Evolutionary conservation across 1,140 invertebrate species (phyloP).

Genomic region (Monochamus saltuarius): DNA sequence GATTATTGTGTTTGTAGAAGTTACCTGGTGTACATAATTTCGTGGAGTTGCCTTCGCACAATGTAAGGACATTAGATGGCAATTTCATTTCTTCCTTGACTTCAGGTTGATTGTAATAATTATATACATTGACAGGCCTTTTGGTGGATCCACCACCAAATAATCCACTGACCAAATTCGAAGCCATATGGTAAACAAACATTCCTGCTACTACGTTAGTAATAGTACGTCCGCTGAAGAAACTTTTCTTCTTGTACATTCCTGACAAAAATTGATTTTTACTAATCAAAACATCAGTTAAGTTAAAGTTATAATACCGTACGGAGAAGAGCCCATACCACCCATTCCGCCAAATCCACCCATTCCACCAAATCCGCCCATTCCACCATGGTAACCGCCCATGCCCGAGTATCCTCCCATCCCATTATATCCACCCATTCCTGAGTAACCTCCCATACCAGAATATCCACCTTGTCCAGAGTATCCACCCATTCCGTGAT

Average conservation of each 20-base stretch:
- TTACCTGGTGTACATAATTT: constrained; percentile 26
- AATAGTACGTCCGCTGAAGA: constrained; percentile 38
- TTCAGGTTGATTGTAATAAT: constrained; percentile 38
- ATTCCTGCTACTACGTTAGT: constrained; percentile 36
- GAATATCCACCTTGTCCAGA: neutral
- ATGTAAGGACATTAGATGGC: constrained; percentile 33
- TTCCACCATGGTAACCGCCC: constrained; percentile 19
- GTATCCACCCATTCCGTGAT: neutral
- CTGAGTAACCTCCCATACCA: neutral
- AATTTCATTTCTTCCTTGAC: constrained; percentile 33
- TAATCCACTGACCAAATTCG: constrained; percentile 25
- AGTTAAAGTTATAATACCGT: neutral
- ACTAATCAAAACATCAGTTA: neutral
- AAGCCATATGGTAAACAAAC: constrained; percentile 36
- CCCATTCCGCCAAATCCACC: constrained; percentile 16
- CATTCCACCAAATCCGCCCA: constrained; percentile 21
- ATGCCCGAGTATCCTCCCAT: constrained; percentile 17
- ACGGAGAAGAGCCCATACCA: constrained; percentile 14
- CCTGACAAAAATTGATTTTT: constrained; percentile 11
- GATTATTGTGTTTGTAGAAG: neutral
- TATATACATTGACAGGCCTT: constrained; percentile 36
- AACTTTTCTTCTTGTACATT: constrained; percentile 33
- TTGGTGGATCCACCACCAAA: constrained; percentile 14
- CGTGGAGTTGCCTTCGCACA: constrained; percentile 37
- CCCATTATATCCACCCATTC: constrained; percentile 14